phyloP scores from a whole-genome alignment of 2,113 vertebrate genomes.

The Anseranas semipalmata region DNA sequence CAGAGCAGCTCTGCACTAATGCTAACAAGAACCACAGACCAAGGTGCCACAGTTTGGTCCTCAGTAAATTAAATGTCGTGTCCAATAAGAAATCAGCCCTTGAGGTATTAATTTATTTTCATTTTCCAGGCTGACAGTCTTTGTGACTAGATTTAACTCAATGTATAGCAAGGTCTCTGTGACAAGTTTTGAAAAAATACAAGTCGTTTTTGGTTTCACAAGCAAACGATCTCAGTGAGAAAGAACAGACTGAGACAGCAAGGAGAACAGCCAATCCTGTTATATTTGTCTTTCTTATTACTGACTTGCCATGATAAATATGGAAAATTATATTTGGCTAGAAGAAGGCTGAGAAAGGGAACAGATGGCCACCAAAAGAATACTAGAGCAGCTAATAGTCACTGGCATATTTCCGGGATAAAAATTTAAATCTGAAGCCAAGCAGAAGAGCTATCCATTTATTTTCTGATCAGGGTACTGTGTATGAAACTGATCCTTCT shows the following conservation, averaged over 20 bases:
- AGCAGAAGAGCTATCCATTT: constrained; percentile 43
- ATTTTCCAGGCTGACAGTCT: neutral
- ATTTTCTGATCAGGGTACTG: constrained; percentile 24
- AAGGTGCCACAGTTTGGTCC: neutral
- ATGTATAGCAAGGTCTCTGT: neutral
- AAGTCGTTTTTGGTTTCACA: constrained; percentile 46
- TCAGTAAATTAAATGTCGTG: neutral
- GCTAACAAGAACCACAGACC: neutral
- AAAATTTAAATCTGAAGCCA: constrained; percentile 55
- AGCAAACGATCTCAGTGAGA: constrained; percentile 54
- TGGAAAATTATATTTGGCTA: constrained; percentile 71
- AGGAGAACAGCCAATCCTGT: constrained; percentile 64
- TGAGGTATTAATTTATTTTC: neutral
- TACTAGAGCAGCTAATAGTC: constrained; percentile 63
- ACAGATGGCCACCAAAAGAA: constrained; percentile 69
- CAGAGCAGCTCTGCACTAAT: neutral
- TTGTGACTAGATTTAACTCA: constrained; percentile 2
- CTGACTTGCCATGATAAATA: constrained; percentile 66
- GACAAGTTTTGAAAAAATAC: constrained; percentile 23
- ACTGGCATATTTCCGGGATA: constrained; percentile 48
- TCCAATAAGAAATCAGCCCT: neutral
- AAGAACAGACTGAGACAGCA: constrained; percentile 54
- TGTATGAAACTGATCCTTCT: constrained; percentile 34
- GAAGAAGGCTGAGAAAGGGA: constrained; percentile 64
- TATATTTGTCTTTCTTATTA: constrained; percentile 68